These are phyloP conservation scores for Kryphioiulus occultus DNA, from an alignment of 2,888 invertebrate species.

Conservation along the genomic window DNA sequence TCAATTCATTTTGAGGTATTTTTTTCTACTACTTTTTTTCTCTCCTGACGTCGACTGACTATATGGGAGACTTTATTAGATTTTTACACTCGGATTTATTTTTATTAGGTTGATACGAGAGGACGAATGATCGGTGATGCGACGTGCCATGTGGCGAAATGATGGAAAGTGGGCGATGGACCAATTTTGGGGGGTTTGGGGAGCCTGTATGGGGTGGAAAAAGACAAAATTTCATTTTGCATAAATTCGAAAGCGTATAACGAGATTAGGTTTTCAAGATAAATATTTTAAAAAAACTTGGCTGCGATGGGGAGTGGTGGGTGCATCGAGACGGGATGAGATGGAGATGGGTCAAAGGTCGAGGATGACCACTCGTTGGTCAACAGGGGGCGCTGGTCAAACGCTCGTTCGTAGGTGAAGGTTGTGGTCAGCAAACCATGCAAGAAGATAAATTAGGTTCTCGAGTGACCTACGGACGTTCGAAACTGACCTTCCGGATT, in stretches of 20 bases:
- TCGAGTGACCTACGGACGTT: no score
- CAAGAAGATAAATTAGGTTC: no score
- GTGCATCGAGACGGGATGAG: neutral
- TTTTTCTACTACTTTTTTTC: neutral
- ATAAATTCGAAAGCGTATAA: neutral
- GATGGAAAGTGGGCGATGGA: neutral
- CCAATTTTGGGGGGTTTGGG: neutral
- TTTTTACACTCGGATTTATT: neutral
- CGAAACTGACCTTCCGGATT: neutral
- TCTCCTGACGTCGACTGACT: neutral
- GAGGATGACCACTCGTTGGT: no score
- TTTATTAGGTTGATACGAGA: neutral
- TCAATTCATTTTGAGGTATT: neutral
- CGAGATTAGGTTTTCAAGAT: neutral
- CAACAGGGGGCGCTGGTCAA: no score
- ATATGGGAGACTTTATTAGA: neutral
- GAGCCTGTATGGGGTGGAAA: neutral
- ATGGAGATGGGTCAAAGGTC: no score
- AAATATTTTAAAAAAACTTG: neutral
- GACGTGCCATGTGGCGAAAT: neutral
- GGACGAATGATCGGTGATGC: neutral
- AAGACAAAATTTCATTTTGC: neutral
- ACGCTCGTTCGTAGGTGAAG: no score
- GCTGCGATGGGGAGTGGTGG: neutral
- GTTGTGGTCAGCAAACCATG: no score